These are phyloP conservation scores for Paradoxurus hermaphroditus DNA, from an alignment of 2,113 vertebrate species.

Conservation along the genomic window DNA sequence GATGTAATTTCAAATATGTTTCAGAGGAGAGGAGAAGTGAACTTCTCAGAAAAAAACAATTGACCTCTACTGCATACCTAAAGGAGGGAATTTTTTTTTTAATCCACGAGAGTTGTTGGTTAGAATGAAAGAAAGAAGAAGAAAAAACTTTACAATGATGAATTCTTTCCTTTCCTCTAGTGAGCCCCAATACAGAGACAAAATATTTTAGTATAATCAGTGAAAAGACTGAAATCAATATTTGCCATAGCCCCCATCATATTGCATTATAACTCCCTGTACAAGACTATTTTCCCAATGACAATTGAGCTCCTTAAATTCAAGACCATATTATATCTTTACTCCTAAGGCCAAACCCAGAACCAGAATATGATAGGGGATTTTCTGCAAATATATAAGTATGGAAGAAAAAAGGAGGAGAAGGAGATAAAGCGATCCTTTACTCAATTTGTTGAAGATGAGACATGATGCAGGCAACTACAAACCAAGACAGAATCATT, in stretches of 20 bases:
- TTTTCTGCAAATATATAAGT: neutral
- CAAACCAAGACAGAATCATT: neutral
- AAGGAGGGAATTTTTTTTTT: neutral
- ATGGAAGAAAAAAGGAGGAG: neutral
- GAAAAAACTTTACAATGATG: neutral
- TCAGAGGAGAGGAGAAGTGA: neutral
- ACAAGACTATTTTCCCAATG: neutral
- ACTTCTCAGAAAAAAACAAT: neutral
- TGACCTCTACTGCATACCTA: neutral
- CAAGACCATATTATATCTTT: neutral
- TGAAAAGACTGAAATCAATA: conserved; percentile 12
- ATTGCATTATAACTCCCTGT: neutral
- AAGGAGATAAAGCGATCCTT: neutral
- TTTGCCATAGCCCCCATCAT: neutral
- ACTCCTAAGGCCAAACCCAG: neutral
- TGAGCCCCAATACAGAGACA: neutral
- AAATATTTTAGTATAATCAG: neutral
- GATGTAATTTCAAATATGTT: neutral
- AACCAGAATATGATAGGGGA: neutral
- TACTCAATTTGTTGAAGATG: neutral
- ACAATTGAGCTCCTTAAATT: neutral
- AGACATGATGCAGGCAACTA: neutral
- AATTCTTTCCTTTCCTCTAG: neutral
- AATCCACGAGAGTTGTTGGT: neutral
- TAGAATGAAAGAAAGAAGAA: neutral